Percentiles rank a stretch among this genome's conserved stretches.
Evolutionary conservation across 2,797 vertebrate genomes (phyloP).

Genomic region (Champsocephalus gunnari): DNA sequence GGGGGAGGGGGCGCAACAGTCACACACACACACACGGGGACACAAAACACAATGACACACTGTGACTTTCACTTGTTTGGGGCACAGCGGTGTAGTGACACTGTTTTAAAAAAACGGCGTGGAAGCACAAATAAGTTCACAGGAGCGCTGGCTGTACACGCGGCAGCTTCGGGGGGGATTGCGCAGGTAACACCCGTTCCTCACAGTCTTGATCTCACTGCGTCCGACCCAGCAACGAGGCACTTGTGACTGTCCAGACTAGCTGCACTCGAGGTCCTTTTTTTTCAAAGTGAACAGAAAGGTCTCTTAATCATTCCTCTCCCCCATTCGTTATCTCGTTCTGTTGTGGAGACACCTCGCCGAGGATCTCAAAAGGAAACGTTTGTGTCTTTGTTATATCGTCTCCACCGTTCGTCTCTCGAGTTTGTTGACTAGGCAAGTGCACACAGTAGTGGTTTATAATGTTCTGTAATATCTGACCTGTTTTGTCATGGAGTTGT

Average conservation of each 20-base stretch:
- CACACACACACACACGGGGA: slow-evolving; percentile 29
- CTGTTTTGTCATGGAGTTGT: slow-evolving; percentile 69
- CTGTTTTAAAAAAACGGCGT: slow-evolving; percentile 38
- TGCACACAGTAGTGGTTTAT: slow-evolving; percentile 66
- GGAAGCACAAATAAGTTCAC: slow-evolving; percentile 53
- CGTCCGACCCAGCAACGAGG: slow-evolving; percentile 36
- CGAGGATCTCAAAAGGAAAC: slow-evolving; percentile 37
- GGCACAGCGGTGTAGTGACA: slow-evolving; percentile 60
- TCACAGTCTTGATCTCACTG: slow-evolving; percentile 62
- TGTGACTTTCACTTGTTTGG: slow-evolving; percentile 69
- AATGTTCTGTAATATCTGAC: slow-evolving; percentile 71
- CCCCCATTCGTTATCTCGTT: slow-evolving; percentile 51
- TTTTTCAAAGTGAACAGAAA: slow-evolving; percentile 12
- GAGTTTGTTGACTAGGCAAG: slow-evolving; percentile 53
- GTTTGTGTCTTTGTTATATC: slow-evolving; percentile 65
- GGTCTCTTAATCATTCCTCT: slow-evolving; percentile 32
- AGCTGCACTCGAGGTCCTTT: slow-evolving; percentile 30
- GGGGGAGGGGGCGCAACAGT: not conserved
- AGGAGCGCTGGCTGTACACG: slow-evolving; percentile 45
- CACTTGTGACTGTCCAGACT: slow-evolving; percentile 17
- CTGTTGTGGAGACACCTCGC: slow-evolving; percentile 47
- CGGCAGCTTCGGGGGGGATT: slow-evolving; percentile 49
- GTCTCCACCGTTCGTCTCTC: slow-evolving; percentile 58
- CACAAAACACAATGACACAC: slow-evolving; percentile 65
- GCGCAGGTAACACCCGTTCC: slow-evolving; percentile 46